A percentile compares a stretch with the other conserved stretches of the same genome.
phyloP scores from a whole-genome alignment of 2,888 invertebrate genomes.

The Clepsis dumicolana region DNA sequence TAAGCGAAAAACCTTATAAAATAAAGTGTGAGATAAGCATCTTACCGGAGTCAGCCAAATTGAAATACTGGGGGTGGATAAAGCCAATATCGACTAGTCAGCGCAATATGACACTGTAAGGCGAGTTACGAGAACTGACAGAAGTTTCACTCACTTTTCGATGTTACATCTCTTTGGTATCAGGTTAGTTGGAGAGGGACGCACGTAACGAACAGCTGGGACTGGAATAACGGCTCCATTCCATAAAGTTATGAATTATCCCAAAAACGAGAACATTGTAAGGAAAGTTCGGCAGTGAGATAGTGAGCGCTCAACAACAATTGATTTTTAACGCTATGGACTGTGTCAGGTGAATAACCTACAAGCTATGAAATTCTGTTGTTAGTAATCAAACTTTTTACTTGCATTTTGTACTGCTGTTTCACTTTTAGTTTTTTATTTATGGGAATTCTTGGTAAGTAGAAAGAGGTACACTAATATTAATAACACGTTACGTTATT shows the following conservation, averaged over 20 bases:
- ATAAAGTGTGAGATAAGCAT: constrained; percentile 39
- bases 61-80: constrained; percentile 31
- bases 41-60: constrained; percentile 37
- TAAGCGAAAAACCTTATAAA: constrained; percentile 29
- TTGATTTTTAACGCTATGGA: background rate
- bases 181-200: background rate
- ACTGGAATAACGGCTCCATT: constrained; percentile 12
- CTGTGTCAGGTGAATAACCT: background rate
- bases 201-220: constrained; percentile 12
- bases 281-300: background rate
- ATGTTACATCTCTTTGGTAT: background rate
- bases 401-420: background rate
- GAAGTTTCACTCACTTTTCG: background rate
- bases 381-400: background rate
- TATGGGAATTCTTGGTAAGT: no score
- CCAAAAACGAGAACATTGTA: constrained; percentile 8
- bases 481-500: no score
- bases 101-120: constrained; percentile 15
- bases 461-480: no score
- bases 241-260: constrained; percentile 23
- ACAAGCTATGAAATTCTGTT: background rate
- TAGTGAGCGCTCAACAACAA: background rate
- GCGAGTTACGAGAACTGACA: background rate
- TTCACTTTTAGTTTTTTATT: no score
- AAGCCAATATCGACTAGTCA: constrained; percentile 33